Evolutionary conservation across 2,888 invertebrate genomes (phyloP).

Genomic region (Peribatodes rhomboidaria): DNA sequence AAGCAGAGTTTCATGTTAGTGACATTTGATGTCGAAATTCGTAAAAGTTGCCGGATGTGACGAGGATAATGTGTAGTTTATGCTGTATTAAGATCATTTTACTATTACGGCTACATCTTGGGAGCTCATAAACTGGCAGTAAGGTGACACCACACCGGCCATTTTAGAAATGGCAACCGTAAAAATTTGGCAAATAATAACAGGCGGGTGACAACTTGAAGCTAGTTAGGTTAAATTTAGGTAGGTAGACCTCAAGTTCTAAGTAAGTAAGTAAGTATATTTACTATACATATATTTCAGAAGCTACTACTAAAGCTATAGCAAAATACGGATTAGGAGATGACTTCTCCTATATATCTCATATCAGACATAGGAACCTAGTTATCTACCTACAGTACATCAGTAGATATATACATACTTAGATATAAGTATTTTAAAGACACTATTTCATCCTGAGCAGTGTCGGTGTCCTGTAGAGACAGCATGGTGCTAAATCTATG

Average conservation of each 20-base stretch:
- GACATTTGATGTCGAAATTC: slow-evolving; percentile 63
- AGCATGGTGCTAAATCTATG: background rate
- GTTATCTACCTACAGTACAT: too few relatives aligned
- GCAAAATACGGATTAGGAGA: too few relatives aligned
- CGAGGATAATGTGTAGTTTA: slow-evolving; percentile 63
- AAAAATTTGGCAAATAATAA: slow-evolving; percentile 20
- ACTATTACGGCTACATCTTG: slow-evolving; percentile 79
- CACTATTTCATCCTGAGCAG: too few relatives aligned
- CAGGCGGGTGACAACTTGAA: background rate
- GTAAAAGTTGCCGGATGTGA: slow-evolving; percentile 59
- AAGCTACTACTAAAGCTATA: too few relatives aligned
- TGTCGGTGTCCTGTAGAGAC: background rate
- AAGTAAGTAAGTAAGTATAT: too few relatives aligned
- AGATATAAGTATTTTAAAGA: too few relatives aligned
- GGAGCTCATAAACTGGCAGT: slow-evolving; percentile 71
- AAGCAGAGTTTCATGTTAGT: slow-evolving; percentile 45
- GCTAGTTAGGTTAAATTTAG: background rate
- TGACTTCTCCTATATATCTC: too few relatives aligned
- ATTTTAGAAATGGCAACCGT: slow-evolving; percentile 51
- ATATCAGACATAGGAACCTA: too few relatives aligned
- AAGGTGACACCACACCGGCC: slow-evolving; percentile 57
- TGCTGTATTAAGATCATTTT: slow-evolving; percentile 79
- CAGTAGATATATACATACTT: background rate
- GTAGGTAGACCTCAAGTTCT: too few relatives aligned
- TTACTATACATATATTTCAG: too few relatives aligned